phyloP scores from a whole-genome alignment of 2,797 vertebrate species.

The Petrocephalus sullivani region DNA sequence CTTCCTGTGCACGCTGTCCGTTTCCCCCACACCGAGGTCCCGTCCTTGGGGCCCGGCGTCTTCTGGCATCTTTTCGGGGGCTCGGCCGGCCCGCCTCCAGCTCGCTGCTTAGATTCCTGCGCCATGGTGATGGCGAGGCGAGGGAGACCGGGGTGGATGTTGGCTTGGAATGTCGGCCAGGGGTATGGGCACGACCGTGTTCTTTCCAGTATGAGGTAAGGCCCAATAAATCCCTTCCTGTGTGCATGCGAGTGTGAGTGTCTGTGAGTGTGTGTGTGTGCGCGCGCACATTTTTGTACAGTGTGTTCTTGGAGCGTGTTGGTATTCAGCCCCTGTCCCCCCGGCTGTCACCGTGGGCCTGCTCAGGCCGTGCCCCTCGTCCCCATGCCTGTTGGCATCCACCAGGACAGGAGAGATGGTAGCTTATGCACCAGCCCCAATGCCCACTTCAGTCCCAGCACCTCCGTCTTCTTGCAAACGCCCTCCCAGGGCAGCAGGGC shows the following conservation, averaged over 20 bases:
- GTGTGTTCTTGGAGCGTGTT: constrained; percentile 46
- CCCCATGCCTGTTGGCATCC: neutral
- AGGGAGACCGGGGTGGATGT: constrained; percentile 38
- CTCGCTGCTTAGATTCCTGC: neutral
- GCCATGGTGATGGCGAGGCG: neutral
- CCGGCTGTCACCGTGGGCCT: neutral
- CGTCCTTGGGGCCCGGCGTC: too few species aligned
- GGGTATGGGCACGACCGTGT: constrained; percentile 55
- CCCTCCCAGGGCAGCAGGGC: constrained; percentile 20
- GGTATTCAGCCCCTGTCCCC: neutral
- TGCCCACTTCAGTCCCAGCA: neutral
- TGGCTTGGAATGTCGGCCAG: constrained; percentile 56
- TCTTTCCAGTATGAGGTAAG: constrained; percentile 63
- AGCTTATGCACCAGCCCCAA: neutral
- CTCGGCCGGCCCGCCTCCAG: constrained; percentile 14
- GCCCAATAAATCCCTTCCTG: constrained; percentile 51
- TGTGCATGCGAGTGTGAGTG: neutral
- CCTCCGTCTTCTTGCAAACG: neutral
- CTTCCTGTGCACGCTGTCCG: neutral
- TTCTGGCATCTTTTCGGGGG: neutral
- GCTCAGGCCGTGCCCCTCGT: neutral
- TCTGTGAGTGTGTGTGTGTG: neutral
- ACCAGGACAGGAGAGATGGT: neutral
- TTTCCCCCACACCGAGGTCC: neutral
- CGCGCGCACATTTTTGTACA: constrained; percentile 45